Percentiles rank a stretch among this genome's conserved stretches.
Evolutionary conservation across 2,888 invertebrate genomes (phyloP).

Genomic region (Euclidia mi): DNA sequence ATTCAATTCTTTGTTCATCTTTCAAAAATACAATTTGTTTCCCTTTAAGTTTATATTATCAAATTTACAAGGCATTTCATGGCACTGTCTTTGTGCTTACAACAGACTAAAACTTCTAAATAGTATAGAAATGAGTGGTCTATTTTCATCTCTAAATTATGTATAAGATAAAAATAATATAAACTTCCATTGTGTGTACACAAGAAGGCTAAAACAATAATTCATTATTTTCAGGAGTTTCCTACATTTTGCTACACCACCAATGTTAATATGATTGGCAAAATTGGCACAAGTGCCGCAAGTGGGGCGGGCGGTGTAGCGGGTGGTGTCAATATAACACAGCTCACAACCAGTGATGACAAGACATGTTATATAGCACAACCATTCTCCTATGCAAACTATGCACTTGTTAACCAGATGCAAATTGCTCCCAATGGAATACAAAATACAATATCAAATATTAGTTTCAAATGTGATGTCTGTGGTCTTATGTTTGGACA

Average conservation of each 20-base stretch:
- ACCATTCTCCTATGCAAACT: conserved; percentile 93
- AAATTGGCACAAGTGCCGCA: conserved; percentile 86
- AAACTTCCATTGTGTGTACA: no score
- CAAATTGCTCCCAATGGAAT: conserved; percentile 92
- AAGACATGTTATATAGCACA: conserved; percentile 94
- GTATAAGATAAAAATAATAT: no score
- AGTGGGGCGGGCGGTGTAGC: conserved; percentile 69
- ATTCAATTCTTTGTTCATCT: no score
- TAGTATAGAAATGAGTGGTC: no score
- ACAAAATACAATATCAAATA: conserved; percentile 94
- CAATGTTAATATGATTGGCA: conserved; percentile 92
- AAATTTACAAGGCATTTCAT: no score
- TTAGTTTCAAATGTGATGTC: conserved; percentile 96
- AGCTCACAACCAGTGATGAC: conserved; percentile 91
- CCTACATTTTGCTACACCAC: conserved; percentile 93
- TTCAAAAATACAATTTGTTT: no score
- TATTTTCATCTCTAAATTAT: no score
- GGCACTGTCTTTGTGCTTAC: no score
- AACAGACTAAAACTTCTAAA: no score
- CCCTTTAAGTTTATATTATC: no score
- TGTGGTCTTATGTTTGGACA: conserved; percentile 96
- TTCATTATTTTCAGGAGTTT: conserved; percentile 84
- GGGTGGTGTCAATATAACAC: conserved; percentile 92
- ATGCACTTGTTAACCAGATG: conserved; percentile 96
- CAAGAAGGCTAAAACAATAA: neutral